Evolutionary conservation across 2,113 vertebrate genomes (phyloP).

Genomic region (Mesembrinibis cayennensis): DNA sequence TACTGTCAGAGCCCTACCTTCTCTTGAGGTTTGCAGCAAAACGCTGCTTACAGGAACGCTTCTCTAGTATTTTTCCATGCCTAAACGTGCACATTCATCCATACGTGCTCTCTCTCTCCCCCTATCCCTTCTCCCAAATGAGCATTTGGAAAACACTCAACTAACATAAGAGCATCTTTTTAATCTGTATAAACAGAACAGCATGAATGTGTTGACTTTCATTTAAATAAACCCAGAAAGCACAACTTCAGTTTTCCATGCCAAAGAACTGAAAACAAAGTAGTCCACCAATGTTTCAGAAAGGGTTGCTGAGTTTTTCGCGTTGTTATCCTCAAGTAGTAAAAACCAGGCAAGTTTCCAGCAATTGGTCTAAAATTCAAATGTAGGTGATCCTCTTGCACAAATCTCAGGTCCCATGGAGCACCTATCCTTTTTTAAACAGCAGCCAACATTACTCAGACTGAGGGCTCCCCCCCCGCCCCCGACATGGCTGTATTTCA

Average conservation of each 20-base stretch:
- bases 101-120: background rate
- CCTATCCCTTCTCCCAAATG: background rate
- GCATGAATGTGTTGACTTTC: background rate
- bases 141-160: conserved; percentile 37
- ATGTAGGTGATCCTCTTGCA: background rate
- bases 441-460: background rate
- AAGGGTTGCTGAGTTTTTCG: background rate
- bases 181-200: background rate
- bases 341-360: background rate
- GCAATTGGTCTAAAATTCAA: background rate
- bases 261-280: conserved; percentile 25
- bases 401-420: background rate
- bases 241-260: background rate
- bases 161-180: conserved; percentile 46
- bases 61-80: conserved; percentile 60
- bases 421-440: background rate
- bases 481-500: background rate
- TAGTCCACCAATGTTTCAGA: background rate
- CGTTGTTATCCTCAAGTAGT: background rate
- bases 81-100: background rate
- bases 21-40: conserved; percentile 43
- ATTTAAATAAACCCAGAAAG: conserved; percentile 28
- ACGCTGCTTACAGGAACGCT: background rate
- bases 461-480: no score
- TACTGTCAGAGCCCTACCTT: conserved; percentile 43